phyloP scores from a whole-genome alignment of 2,888 invertebrate species.

The Hydriomena furcata region DNA sequence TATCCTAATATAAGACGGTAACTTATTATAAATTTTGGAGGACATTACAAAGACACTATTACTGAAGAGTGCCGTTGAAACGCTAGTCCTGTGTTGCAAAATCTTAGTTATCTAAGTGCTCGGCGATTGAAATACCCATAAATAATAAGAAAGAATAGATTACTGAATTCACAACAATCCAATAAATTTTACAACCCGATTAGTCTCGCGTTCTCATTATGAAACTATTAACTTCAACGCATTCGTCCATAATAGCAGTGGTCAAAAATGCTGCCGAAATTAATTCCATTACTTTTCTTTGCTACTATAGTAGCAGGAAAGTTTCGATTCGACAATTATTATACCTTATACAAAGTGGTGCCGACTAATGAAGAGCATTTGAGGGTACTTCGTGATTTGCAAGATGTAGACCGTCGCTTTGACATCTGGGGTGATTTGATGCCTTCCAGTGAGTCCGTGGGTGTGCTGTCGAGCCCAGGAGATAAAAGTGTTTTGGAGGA shows the following conservation, averaged over 20 bases:
- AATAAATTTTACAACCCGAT: constrained; percentile 24
- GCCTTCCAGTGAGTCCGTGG: constrained; percentile 56
- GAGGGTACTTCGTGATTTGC: constrained; percentile 69
- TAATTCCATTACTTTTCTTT: constrained; percentile 29
- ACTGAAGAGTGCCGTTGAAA: too few species aligned
- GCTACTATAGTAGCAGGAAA: constrained; percentile 43
- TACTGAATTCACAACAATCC: too few species aligned
- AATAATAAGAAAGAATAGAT: too few species aligned
- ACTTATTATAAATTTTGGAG: too few species aligned
- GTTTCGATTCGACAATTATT: constrained; percentile 64
- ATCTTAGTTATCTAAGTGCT: too few species aligned
- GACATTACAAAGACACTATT: too few species aligned
- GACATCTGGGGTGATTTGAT: constrained; percentile 74
- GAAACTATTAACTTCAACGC: constrained; percentile 1
- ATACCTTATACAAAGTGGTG: constrained; percentile 79
- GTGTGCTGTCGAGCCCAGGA: constrained; percentile 69
- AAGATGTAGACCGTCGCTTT: constrained; percentile 60
- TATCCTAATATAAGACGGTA: too few species aligned
- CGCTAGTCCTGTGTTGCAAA: too few species aligned
- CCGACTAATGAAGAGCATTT: constrained; percentile 77
- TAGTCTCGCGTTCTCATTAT: too few species aligned
- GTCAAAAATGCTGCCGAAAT: constrained; percentile 40
- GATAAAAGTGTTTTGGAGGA: constrained; percentile 58
- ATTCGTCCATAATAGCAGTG: constrained; percentile 5
- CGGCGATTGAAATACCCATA: too few species aligned